phyloP scores from a whole-genome alignment of 2,113 vertebrate species.

The Limanda limanda region DNA sequence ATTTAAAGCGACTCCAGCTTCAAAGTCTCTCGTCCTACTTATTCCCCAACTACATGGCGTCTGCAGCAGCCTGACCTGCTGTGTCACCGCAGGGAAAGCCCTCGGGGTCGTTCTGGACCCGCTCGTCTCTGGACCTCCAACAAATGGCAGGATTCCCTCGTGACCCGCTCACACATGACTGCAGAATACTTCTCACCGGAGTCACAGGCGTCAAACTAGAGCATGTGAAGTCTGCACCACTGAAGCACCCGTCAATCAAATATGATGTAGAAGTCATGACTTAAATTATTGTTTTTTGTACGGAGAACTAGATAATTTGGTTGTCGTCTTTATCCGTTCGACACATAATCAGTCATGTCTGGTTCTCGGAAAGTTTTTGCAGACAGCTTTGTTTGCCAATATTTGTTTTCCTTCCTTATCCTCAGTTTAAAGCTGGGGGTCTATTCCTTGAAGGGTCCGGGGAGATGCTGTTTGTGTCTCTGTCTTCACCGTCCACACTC shows the following conservation, averaged over 20 bases:
- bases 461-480: too few species aligned
- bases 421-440: too few species aligned
- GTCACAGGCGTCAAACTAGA: neutral
- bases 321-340: neutral
- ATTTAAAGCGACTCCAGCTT: constrained; percentile 57
- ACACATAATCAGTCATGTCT: too few species aligned
- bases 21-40: constrained; percentile 49
- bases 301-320: neutral
- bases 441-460: too few species aligned
- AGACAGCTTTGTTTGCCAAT: too few species aligned
- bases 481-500: neutral
- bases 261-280: neutral
- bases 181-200: constrained; percentile 1
- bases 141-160: constrained; percentile 8
- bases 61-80: constrained; percentile 33
- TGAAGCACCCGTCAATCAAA: neutral
- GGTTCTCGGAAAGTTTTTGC: too few species aligned
- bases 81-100: constrained; percentile 46
- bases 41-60: constrained; percentile 4
- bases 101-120: constrained; percentile 1
- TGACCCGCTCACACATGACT: constrained; percentile 20
- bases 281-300: neutral
- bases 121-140: constrained; percentile 14
- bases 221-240: neutral
- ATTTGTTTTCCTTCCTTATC: too few species aligned